phyloP scores from a whole-genome alignment of 2,797 vertebrate genomes.

The Miichthys miiuy region DNA sequence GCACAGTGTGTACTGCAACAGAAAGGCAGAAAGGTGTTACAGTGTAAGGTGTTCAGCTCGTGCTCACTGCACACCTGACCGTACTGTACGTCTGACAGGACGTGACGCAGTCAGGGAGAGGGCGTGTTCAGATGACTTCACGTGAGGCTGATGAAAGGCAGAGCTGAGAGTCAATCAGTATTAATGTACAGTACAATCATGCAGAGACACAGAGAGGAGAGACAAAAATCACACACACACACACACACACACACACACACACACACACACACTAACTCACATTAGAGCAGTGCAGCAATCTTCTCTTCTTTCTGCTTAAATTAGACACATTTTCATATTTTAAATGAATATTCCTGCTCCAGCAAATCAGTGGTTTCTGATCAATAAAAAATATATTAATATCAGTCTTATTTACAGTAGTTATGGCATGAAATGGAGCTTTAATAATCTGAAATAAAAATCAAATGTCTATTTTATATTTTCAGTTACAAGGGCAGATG shows the following conservation, averaged over 20 bases:
- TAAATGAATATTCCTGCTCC: neutral
- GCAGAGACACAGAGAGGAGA: neutral
- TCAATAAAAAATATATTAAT: neutral
- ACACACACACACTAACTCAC: neutral
- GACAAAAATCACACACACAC: neutral
- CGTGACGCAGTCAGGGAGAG: slow-evolving; percentile 70
- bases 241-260: slow-evolving; percentile 39
- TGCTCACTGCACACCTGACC: slow-evolving; percentile 34
- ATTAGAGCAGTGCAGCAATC: neutral
- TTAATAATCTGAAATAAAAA: neutral
- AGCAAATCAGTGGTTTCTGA: neutral
- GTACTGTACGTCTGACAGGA: slow-evolving; percentile 61
- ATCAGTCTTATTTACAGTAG: neutral
- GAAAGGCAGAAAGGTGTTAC: neutral
- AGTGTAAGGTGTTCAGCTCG: neutral
- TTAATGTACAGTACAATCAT: slow-evolving; percentile 42
- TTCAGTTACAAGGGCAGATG: neutral
- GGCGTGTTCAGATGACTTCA: slow-evolving; percentile 64
- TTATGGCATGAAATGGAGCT: neutral
- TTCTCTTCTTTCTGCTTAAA: neutral
- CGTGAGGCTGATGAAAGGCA: slow-evolving; percentile 53
- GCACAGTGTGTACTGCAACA: neutral
- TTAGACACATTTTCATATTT: neutral
- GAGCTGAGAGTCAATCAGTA: slow-evolving; percentile 41
- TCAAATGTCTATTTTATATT: neutral